These are phyloP conservation scores for Epistrophe eligans DNA, from an alignment of 2,888 invertebrate genomes.

Conservation along the genomic window DNA sequence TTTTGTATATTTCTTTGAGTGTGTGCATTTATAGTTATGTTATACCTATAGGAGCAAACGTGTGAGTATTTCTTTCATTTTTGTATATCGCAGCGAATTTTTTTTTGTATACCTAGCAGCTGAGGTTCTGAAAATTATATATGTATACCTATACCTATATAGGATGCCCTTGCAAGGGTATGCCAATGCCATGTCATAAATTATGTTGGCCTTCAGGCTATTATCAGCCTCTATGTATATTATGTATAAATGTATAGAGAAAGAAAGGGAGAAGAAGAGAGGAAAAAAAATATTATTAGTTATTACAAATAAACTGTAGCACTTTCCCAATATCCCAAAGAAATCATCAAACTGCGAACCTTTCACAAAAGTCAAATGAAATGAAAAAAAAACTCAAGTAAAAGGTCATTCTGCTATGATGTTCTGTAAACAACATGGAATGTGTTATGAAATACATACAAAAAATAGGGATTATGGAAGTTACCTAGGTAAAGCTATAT, in stretches of 20 bases:
- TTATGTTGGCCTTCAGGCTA: conserved; percentile 67
- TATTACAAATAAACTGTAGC: conserved; percentile 25
- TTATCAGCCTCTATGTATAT: conserved; percentile 32
- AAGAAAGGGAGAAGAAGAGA: conserved; percentile 9
- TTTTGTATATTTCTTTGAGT: conserved; percentile 12
- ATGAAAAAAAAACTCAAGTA: conserved; percentile 19
- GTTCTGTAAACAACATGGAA: conserved; percentile 53
- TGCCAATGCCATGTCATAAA: conserved; percentile 72
- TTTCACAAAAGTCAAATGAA: conserved; percentile 60
- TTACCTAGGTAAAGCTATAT: too few relatives aligned
- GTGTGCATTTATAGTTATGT: conserved; percentile 23
- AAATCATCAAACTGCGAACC: conserved; percentile 64
- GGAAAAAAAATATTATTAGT: conserved; percentile 16
- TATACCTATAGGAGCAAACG: neutral
- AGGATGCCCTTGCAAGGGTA: conserved; percentile 72
- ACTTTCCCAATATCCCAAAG: conserved; percentile 41
- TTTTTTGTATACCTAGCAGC: conserved; percentile 52
- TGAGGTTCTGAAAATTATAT: conserved; percentile 69
- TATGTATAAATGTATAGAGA: neutral
- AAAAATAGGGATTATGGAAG: neutral
- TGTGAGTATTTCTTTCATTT: conserved; percentile 26
- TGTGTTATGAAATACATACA: conserved; percentile 21
- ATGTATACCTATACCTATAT: too few relatives aligned
- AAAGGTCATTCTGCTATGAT: conserved; percentile 18
- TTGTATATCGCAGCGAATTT: conserved; percentile 22